These are phyloP conservation scores for Harpagoxenus sublaevis DNA, from an alignment of 2,888 invertebrate species.

Conservation along the genomic window DNA sequence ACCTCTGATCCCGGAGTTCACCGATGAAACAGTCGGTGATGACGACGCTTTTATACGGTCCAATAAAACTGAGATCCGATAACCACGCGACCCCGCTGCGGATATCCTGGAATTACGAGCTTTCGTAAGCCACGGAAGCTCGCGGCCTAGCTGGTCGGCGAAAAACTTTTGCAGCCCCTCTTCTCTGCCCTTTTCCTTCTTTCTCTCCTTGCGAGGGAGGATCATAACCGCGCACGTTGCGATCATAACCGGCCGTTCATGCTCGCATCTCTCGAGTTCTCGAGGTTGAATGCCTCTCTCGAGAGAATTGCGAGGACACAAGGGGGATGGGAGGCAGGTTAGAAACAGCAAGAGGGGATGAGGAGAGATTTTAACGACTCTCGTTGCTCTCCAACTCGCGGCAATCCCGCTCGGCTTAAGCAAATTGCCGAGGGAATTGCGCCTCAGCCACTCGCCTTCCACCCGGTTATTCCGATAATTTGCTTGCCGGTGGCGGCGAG, in stretches of 20 bases:
- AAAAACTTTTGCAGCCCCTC: conserved; percentile 16
- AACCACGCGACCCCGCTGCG: conserved; percentile 53
- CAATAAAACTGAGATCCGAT: conserved; percentile 69
- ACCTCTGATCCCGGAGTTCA: conserved; percentile 28
- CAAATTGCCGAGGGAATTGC: conserved; percentile 76
- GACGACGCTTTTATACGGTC: conserved; percentile 66
- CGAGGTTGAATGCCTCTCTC: conserved; percentile 62
- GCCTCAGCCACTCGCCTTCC: conserved; percentile 71
- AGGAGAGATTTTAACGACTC: conserved; percentile 73
- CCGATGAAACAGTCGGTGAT: conserved; percentile 36
- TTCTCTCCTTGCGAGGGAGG: conserved; percentile 22
- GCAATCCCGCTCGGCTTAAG: conserved; percentile 74
- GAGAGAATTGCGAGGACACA: conserved; percentile 44
- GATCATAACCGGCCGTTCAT: conserved; percentile 61
- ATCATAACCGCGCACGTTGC: conserved; percentile 57
- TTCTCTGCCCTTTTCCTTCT: background rate
- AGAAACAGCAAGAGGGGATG: background rate
- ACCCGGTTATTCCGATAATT: conserved; percentile 74
- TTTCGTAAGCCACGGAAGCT: conserved; percentile 29
- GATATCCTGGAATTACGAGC: conserved; percentile 62
- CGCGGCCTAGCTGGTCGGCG: conserved; percentile 5
- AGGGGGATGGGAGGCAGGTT: conserved; percentile 6
- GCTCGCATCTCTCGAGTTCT: conserved; percentile 63
- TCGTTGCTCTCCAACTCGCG: conserved; percentile 71
- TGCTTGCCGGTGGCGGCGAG: conserved; percentile 60